A percentile compares a stretch with the other conserved stretches of the same genome.
phyloP scores from a whole-genome alignment of 2,888 invertebrate species.

The Halictus quadricinctus region DNA sequence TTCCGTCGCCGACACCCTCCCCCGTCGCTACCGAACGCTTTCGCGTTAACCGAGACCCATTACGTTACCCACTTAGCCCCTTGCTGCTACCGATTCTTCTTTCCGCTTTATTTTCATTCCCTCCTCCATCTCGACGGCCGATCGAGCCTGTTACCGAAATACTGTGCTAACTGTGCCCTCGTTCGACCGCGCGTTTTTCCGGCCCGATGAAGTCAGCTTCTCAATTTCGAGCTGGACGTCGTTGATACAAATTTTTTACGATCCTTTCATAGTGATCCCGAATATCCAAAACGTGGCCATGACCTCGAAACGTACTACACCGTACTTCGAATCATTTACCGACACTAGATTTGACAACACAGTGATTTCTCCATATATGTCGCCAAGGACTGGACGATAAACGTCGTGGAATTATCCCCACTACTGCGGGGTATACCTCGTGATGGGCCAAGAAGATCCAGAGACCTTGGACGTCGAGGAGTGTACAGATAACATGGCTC shows the following conservation, averaged over 20 bases:
- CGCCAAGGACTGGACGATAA: no score
- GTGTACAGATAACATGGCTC: no score
- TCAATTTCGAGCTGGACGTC: neutral
- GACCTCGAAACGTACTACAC: no score
- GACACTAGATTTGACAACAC: no score
- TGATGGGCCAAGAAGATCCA: no score
- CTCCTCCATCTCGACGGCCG: neutral
- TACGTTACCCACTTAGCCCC: constrained; percentile 70
- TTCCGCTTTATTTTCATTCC: constrained; percentile 53
- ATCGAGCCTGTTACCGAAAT: constrained; percentile 32
- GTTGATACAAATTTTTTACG: neutral
- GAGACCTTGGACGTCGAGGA: no score
- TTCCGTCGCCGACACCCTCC: constrained; percentile 73
- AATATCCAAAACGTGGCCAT: no score
- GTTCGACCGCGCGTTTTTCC: neutral
- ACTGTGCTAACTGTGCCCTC: neutral
- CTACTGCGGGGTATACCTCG: no score
- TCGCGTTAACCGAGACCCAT: constrained; percentile 67
- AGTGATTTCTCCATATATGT: no score
- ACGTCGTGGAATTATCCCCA: no score
- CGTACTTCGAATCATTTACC: no score
- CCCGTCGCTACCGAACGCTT: constrained; percentile 43
- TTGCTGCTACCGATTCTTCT: constrained; percentile 57
- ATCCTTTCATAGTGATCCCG: neutral
- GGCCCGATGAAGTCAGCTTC: neutral